phyloP scores from a whole-genome alignment of 2,113 vertebrate species.

The Serinus canaria region DNA sequence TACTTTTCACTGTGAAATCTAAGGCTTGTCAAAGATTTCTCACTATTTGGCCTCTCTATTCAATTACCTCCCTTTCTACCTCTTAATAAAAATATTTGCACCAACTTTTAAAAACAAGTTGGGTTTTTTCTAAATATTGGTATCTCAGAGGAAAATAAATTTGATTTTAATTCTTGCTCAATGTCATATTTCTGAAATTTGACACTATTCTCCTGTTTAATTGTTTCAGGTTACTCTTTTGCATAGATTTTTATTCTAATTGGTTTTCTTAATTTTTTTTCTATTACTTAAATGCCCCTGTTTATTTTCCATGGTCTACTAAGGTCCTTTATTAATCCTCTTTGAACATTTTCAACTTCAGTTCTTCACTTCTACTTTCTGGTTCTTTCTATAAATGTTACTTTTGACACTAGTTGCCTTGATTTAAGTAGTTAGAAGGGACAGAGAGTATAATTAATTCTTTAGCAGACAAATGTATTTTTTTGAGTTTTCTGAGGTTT shows the following conservation, averaged over 20 bases:
- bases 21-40: not conserved
- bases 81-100: not conserved
- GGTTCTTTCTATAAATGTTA: not conserved
- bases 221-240: not conserved
- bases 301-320: not conserved
- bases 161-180: not conserved
- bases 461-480: not conserved
- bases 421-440: not conserved
- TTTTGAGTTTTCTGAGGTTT: not conserved
- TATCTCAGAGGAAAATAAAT: not conserved
- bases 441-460: not conserved
- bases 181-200: not conserved
- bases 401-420: not conserved
- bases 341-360: not conserved
- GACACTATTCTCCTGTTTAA: not conserved
- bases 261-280: not conserved
- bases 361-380: not conserved
- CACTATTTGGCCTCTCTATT: not conserved
- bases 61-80: not conserved
- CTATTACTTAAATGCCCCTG: not conserved
- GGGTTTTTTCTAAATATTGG: not conserved
- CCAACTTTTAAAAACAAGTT: not conserved
- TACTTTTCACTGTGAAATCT: not conserved
- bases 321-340: not conserved
- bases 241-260: not conserved